A percentile compares a stretch with the other conserved stretches of the same genome.
phyloP scores from a whole-genome alignment of 2,888 invertebrate genomes.

The Pomacea canaliculata region DNA sequence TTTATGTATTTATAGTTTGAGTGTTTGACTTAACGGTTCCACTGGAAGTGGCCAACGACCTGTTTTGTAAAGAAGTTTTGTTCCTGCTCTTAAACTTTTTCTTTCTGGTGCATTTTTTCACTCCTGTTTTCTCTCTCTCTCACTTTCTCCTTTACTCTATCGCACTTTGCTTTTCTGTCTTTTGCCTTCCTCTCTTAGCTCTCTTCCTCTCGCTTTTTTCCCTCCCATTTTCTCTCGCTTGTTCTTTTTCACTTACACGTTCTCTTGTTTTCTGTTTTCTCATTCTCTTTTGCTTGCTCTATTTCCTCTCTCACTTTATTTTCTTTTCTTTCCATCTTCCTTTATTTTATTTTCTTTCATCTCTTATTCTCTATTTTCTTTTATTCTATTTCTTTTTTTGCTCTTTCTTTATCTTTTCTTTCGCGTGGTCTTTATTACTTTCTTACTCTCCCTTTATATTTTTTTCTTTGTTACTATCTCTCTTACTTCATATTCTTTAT shows the following conservation, averaged over 20 bases:
- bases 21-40: no score
- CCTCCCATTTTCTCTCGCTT: background rate
- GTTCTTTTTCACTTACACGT: background rate
- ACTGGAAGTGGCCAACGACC: no score
- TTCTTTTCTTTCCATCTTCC: background rate
- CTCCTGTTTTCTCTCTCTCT: background rate
- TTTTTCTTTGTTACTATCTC: no score
- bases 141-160: background rate
- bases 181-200: no score
- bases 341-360: background rate
- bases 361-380: background rate
- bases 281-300: background rate
- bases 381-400: background rate
- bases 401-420: background rate
- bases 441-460: background rate
- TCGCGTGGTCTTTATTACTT: background rate
- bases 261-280: background rate
- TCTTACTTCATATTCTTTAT: no score
- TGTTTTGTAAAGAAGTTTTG: no score
- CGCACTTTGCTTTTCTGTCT: no score
- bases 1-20: no score
- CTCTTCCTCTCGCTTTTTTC: background rate
- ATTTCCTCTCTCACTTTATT: background rate
- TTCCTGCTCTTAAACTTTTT: no score
- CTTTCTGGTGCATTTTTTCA: no score